phyloP scores from a whole-genome alignment of 92 coral and sea anemone genomes.

The Ricordea florida region DNA sequence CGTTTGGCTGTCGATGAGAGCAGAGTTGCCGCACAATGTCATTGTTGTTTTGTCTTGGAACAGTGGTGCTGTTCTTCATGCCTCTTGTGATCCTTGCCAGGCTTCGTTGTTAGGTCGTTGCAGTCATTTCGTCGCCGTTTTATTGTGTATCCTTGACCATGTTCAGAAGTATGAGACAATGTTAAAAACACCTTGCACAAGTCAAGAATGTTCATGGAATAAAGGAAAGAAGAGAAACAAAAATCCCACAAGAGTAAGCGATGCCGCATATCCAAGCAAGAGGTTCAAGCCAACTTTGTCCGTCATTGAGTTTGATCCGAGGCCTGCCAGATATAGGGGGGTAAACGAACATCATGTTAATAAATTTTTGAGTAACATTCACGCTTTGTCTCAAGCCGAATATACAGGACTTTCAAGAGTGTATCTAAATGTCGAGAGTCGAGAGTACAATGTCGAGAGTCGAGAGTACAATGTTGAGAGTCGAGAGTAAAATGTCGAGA shows the following conservation, averaged over 20 bases:
- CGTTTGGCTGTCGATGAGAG: too few species aligned
- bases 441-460: too few species aligned
- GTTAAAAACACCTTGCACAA: constrained; percentile 26
- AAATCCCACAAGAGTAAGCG: constrained; percentile 30
- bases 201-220: constrained; percentile 46
- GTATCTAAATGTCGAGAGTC: too few species aligned
- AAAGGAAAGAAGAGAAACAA: constrained; percentile 43
- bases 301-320: constrained; percentile 55
- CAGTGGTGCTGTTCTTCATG: too few species aligned
- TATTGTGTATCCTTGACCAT: constrained; percentile 28
- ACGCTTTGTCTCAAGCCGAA: background rate
- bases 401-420: background rate
- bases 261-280: constrained; percentile 45
- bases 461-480: too few species aligned
- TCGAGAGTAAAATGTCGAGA: too few species aligned
- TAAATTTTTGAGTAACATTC: background rate
- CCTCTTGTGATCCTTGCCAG: too few species aligned
- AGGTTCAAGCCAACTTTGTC: too few species aligned
- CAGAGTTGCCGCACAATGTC: too few species aligned
- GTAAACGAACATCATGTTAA: constrained; percentile 1
- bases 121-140: constrained; percentile 42
- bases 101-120: constrained; percentile 39
- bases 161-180: background rate
- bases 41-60: too few species aligned
- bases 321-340: constrained; percentile 30